phyloP scores from a whole-genome alignment of 2,113 vertebrate genomes.

The Ifrita kowaldi region DNA sequence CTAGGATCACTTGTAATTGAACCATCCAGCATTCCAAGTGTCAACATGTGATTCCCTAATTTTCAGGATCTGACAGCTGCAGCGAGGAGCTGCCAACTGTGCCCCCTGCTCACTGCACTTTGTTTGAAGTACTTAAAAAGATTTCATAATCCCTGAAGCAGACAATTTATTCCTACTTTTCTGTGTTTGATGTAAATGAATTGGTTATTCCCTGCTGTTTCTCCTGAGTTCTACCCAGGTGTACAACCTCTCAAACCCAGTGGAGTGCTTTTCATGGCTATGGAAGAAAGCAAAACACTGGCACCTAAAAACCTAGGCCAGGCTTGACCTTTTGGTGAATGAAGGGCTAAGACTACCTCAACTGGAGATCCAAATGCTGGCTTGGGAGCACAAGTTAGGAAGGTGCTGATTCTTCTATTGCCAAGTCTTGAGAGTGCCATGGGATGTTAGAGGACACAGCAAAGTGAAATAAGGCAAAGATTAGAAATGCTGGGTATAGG shows the following conservation, averaged over 20 bases:
- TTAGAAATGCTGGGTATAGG: neutral
- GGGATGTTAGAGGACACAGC: neutral
- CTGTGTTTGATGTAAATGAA: conserved; percentile 4
- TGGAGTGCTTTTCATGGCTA: neutral
- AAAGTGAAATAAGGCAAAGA: neutral
- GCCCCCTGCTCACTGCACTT: conserved; percentile 45
- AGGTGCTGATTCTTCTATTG: neutral
- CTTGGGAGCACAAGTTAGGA: neutral
- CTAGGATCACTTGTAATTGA: conserved; percentile 69
- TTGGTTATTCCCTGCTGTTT: conserved; percentile 13
- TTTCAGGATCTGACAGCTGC: conserved; percentile 73
- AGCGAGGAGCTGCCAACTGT: conserved; percentile 62
- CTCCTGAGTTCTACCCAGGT: neutral
- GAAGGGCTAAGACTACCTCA: conserved; percentile 4
- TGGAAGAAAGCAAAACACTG: neutral
- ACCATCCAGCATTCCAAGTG: conserved; percentile 70
- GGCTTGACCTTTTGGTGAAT: conserved; percentile 27
- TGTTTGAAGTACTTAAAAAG: conserved; percentile 63
- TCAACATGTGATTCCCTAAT: conserved; percentile 71
- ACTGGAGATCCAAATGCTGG: neutral
- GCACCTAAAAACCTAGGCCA: conserved; percentile 2
- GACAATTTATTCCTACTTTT: conserved; percentile 34
- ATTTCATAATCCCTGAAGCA: conserved; percentile 38
- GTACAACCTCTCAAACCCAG: conserved; percentile 6
- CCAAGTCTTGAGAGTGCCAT: neutral